These are phyloP conservation scores for Heliconius hermathena DNA, from an alignment of 1,140 invertebrate species.

Conservation along the genomic window DNA sequence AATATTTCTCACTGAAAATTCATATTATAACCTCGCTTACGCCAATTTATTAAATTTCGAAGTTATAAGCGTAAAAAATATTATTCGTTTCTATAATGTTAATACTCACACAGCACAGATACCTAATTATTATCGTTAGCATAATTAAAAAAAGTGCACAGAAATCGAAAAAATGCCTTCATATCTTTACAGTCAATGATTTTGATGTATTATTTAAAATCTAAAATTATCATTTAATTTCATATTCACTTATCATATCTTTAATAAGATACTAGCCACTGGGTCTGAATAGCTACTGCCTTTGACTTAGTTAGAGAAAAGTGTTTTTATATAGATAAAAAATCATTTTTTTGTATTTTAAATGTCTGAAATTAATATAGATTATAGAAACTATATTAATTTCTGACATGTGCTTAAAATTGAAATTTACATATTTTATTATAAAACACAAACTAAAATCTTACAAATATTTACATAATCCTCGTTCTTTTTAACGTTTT, in stretches of 20 bases:
- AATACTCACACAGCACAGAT: not conserved
- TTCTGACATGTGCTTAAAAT: too few relatives aligned
- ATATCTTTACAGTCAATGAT: slow-evolving; percentile 24
- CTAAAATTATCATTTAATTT: not conserved
- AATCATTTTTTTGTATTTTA: too few relatives aligned
- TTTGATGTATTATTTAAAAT: slow-evolving; percentile 5
- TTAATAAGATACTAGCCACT: not conserved
- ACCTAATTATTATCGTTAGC: not conserved
- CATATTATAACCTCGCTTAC: not conserved
- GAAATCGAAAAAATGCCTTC: not conserved
- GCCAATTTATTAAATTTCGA: not conserved
- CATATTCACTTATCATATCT: not conserved
- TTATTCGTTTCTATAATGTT: not conserved
- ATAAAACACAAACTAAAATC: too few relatives aligned
- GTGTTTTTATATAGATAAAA: not conserved
- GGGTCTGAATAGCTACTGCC: not conserved
- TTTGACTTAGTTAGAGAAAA: not conserved
- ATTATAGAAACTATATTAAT: too few relatives aligned
- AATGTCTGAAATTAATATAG: too few relatives aligned
- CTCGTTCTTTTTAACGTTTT: too few relatives aligned
- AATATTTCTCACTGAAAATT: not conserved
- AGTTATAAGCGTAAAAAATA: not conserved
- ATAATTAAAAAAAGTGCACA: not conserved
- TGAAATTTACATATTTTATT: too few relatives aligned
- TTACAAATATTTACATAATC: too few relatives aligned